These are phyloP conservation scores for Sturnus vulgaris DNA, from an alignment of 2,113 vertebrate species.

Conservation along the genomic window DNA sequence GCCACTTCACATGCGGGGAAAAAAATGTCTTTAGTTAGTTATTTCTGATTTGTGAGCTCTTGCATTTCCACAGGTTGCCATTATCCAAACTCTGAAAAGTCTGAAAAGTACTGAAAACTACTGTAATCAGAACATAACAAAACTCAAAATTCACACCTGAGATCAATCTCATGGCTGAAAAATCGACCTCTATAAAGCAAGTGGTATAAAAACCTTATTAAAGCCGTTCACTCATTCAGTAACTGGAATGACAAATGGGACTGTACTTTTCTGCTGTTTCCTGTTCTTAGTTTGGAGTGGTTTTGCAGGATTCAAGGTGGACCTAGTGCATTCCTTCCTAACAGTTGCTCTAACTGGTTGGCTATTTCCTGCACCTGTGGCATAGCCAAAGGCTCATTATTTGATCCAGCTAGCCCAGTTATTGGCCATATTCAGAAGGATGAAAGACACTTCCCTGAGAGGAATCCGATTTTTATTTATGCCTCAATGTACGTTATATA, in stretches of 20 bases:
- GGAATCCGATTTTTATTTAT: background rate
- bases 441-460: background rate
- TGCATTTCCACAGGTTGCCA: background rate
- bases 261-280: background rate
- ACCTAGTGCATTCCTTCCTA: background rate
- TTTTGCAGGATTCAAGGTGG: background rate
- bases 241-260: background rate
- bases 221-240: background rate
- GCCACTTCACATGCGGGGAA: background rate
- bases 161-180: background rate
- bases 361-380: background rate
- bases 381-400: background rate
- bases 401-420: background rate
- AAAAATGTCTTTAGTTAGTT: background rate
- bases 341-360: background rate
- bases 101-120: background rate
- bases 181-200: background rate
- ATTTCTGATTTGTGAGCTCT: background rate
- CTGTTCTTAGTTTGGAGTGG: background rate
- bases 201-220: background rate
- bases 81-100: background rate
- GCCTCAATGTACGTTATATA: fast-evolving
- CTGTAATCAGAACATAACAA: background rate
- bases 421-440: background rate
- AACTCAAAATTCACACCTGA: background rate